These are phyloP conservation scores for Opisthocomus hoazin DNA, from an alignment of 2,113 vertebrate species.

Conservation along the genomic window DNA sequence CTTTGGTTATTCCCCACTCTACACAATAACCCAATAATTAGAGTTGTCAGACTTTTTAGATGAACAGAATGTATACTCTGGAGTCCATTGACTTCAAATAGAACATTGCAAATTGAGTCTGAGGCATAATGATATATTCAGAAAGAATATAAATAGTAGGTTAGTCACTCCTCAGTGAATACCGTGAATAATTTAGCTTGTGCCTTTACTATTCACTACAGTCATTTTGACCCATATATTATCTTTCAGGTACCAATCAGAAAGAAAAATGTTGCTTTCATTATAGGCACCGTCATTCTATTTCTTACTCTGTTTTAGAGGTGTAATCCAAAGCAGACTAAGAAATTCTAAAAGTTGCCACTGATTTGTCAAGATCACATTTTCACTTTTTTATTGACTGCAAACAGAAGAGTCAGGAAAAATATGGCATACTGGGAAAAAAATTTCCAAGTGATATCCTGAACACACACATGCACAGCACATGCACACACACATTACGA, in stretches of 20 bases:
- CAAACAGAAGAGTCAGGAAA: neutral
- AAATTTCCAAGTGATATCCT: neutral
- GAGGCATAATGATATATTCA: conserved; percentile 46
- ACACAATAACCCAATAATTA: neutral
- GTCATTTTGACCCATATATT: conserved; percentile 54
- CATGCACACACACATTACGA: neutral
- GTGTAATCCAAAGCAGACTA: neutral
- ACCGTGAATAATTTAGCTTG: conserved; percentile 31
- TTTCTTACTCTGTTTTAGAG: neutral
- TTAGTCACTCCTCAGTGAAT: conserved; percentile 64
- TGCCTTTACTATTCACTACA: neutral
- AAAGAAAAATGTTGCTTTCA: conserved; percentile 9
- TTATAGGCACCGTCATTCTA: neutral
- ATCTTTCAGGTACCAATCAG: conserved; percentile 29
- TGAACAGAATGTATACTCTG: conserved; percentile 34
- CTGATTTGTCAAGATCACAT: neutral
- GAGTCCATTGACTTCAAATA: conserved; percentile 51
- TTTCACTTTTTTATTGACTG: neutral
- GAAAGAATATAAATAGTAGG: conserved; percentile 58
- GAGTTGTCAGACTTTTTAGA: neutral
- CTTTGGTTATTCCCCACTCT: neutral
- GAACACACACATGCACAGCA: neutral
- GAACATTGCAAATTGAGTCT: conserved; percentile 19
- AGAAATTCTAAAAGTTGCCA: neutral
- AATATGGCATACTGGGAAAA: neutral